Base-by-base conservation (phyloP, 2,113 vertebrate species). In the Platichthys flesus region DNA sequence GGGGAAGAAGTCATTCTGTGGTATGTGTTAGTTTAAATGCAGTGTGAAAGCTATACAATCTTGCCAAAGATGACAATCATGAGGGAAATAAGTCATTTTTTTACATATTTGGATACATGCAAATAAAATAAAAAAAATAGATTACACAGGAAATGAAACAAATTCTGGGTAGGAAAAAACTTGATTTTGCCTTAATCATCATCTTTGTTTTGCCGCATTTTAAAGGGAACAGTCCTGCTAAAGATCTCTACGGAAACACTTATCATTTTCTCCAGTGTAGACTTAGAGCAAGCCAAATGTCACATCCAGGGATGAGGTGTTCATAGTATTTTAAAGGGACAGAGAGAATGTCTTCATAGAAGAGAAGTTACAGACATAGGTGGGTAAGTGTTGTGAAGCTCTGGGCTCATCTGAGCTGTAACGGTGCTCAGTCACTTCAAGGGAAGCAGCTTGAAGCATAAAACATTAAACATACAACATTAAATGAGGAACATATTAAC, bases 381-480 rank as follows among this genome's bases (percentile, higher is more conserved):
- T 15, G 20, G 49, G 9, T 9, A 1, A 6, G 51, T 31, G 31
- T 7, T 31, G 31, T 49, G 63, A 40, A 54, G 42, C 63, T 78
- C 71, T 72, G 83, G 61, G 40, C 66, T 71, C 20, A 7, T 47
- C 67, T 59, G 61, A 67, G 42, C 42, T 45, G 49, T 51, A 20
- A 51, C 4, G 49, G 49, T 51, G 42, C 42, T 45, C 42, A 12
- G 42, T 15, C 13, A 45, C 42, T 12, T 45, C 42, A 45, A 60
- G 60, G 57, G 66, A 78, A 68, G 45, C 67, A 64, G 71, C 68
- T 85, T 71, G 15, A 74, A 74, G 60, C 70, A 78, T 49, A 78
- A 45, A 31, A 16, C 35, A 72, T 23, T 35, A 42, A 23, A 31
- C 47, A 67, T 35, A 45, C 10, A 13, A 13, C 13, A 45, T 14